Conservation (phyloP, 2,113 vertebrate species). For the Ictidomys tridecemlineatus region DNA sequence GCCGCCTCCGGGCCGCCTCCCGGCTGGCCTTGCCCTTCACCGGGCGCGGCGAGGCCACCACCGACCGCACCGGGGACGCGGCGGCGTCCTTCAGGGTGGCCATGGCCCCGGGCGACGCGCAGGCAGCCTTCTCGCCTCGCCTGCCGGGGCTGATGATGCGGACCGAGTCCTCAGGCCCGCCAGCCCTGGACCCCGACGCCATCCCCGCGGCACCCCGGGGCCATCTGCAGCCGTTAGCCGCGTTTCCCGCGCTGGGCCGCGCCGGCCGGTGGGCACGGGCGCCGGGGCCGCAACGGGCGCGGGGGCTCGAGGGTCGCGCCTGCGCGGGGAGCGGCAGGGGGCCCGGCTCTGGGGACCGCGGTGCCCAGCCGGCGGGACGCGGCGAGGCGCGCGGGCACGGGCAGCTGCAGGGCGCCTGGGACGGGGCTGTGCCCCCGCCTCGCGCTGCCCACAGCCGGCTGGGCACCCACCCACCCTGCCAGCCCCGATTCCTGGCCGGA, state of each 20-base stretch:
- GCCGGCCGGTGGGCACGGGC: background rate
- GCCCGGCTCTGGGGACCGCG: no score
- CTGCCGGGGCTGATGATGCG: background rate
- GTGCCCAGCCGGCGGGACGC: no score
- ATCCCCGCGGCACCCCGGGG: background rate
- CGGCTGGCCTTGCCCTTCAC: constrained; percentile 40
- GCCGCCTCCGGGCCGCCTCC: constrained; percentile 45
- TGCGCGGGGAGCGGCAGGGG: no score
- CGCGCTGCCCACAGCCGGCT: no score
- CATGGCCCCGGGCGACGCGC: background rate
- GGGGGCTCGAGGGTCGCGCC: no score
- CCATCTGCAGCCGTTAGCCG: constrained; percentile 54
- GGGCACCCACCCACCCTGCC: no score
- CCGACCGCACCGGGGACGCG: constrained; percentile 60
- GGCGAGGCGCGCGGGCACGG: no score
- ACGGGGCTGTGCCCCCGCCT: no score
- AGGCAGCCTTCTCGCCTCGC: background rate
- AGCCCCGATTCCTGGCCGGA: background rate
- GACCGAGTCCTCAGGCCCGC: background rate
- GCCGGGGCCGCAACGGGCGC: background rate
- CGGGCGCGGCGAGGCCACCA: constrained; percentile 7
- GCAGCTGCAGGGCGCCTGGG: no score
- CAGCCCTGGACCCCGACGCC: constrained; percentile 45
- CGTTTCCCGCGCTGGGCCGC: background rate
- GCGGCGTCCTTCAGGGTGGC: background rate